These are phyloP conservation scores for Rissa tridactyla DNA, from an alignment of 2,113 vertebrate species.

Conservation along the genomic window DNA sequence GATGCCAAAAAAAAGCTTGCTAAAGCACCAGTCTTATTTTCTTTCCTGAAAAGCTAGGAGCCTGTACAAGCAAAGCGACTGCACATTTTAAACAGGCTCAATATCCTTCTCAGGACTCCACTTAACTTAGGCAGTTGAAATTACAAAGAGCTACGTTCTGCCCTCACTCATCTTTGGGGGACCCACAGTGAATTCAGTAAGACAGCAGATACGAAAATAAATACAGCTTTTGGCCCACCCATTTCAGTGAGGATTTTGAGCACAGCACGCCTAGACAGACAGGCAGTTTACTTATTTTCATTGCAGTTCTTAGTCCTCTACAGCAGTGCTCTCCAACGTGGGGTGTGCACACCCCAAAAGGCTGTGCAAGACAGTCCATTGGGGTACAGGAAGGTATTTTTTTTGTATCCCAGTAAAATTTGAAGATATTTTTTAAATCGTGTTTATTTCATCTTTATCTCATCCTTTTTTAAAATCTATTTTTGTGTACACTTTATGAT, in stretches of 20 bases:
- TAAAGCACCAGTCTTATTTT: neutral
- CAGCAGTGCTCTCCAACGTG: neutral
- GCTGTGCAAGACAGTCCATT: neutral
- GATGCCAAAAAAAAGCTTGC: neutral
- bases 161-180: neutral
- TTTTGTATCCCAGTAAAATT: neutral
- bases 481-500: neutral
- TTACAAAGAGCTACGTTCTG: neutral
- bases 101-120: neutral
- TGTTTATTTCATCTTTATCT: neutral
- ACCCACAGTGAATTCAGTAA: neutral
- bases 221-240: neutral
- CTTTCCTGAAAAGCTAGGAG: neutral
- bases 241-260: neutral
- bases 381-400: neutral
- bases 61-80: neutral
- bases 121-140: neutral
- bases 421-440: rapidly evolving
- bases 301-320: neutral
- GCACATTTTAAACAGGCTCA: neutral
- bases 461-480: neutral
- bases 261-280: neutral
- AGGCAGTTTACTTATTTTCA: neutral
- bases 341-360: neutral
- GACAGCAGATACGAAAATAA: neutral